phyloP scores from a whole-genome alignment of 1,140 invertebrate species.

The Littorina saxatilis region DNA sequence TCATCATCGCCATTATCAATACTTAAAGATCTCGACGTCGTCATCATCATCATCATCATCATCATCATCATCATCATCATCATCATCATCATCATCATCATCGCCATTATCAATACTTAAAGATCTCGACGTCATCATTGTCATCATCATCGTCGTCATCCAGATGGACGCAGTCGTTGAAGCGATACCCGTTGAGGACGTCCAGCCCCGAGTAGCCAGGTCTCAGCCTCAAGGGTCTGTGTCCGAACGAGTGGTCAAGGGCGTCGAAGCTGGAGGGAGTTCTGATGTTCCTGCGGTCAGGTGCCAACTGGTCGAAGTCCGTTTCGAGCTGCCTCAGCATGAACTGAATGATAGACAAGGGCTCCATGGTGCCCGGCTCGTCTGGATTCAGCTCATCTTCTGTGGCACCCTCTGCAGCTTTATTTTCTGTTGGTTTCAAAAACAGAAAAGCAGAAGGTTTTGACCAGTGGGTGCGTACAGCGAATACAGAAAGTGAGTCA shows the following conservation, averaged over 20 bases:
- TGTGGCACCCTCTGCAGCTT: not conserved
- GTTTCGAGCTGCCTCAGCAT: constrained; percentile 26
- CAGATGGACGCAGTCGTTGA: not conserved
- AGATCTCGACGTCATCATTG: constrained; percentile 11
- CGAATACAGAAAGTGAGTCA: no score
- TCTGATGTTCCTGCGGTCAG: not conserved
- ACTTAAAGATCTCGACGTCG: not conserved
- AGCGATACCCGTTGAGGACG: not conserved
- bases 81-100: no score
- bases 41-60: not conserved
- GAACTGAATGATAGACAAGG: constrained; percentile 18
- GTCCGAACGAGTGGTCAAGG: not conserved
- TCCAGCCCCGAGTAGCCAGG: constrained; percentile 9
- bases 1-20: no score
- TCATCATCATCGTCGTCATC: not conserved
- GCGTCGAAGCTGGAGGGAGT: constrained; percentile 7
- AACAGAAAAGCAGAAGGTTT: no score
- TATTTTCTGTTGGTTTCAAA: no score
- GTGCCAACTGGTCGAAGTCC: constrained; percentile 8
- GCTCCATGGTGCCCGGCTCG: constrained; percentile 1
- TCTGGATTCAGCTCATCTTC: not conserved
- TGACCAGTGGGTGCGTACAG: no score
- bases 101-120: not conserved
- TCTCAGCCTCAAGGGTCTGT: not conserved
- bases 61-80: no score